Conservation (phyloP, 2,888 invertebrate genomes). For the Temnothorax ravouxi region DNA sequence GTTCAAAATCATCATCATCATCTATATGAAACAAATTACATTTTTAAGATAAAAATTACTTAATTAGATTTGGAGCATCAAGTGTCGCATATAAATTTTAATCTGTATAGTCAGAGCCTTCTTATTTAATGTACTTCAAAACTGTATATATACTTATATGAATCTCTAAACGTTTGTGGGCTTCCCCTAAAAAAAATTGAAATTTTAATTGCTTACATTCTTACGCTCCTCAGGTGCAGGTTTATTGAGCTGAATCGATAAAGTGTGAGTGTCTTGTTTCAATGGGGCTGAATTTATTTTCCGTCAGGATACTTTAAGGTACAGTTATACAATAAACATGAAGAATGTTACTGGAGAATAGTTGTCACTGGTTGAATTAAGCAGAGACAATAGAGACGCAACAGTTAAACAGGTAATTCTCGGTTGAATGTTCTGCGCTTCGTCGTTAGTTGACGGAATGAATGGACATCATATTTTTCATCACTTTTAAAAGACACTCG, state of each 20-base stretch:
- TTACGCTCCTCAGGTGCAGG: not conserved
- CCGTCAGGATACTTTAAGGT: conserved; percentile 24
- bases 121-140: not conserved
- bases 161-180: not conserved
- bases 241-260: conserved; percentile 38
- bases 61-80: not conserved
- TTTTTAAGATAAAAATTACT: not conserved
- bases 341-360: conserved; percentile 45
- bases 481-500: conserved; percentile 38
- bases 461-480: conserved; percentile 41
- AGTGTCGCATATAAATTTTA: not conserved
- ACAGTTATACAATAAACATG: conserved; percentile 50
- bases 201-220: not conserved
- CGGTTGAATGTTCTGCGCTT: conserved; percentile 32
- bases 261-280: conserved; percentile 31
- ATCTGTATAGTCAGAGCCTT: not conserved
- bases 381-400: conserved; percentile 34
- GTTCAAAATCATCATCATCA: not conserved
- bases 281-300: conserved; percentile 31
- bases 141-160: too few species aligned
- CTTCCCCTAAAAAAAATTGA: not conserved
- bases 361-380: conserved; percentile 49
- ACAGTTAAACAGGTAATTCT: conserved; percentile 48
- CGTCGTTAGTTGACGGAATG: conserved; percentile 39
- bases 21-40: not conserved